phyloP scores from a whole-genome alignment of 2,888 invertebrate genomes.

The Xanthia icteritia region DNA sequence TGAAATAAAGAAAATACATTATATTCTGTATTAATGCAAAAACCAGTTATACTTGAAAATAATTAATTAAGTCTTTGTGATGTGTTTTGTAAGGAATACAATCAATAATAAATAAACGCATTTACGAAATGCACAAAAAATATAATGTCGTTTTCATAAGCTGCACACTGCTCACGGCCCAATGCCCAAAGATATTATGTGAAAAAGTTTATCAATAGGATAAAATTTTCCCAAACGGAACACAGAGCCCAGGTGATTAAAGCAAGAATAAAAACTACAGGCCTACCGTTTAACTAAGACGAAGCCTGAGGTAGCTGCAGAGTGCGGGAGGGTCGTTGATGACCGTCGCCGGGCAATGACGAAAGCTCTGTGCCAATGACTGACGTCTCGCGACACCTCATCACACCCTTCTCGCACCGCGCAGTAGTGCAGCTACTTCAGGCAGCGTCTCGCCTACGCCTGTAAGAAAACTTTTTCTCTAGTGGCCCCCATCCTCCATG shows the following conservation, averaged over 20 bases:
- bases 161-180: too few species aligned
- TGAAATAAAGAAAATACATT: conserved; percentile 28
- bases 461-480: background rate
- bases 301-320: background rate
- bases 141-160: conserved; percentile 28
- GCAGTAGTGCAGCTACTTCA: too few species aligned
- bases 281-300: background rate
- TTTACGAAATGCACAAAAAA: conserved; percentile 63
- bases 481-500: background rate
- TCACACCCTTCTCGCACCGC: background rate
- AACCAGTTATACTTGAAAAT: conserved; percentile 38
- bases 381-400: background rate
- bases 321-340: background rate
- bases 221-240: background rate
- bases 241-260: background rate
- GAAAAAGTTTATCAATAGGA: background rate
- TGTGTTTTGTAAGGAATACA: conserved; percentile 67
- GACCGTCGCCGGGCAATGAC: background rate
- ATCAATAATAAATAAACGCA: conserved; percentile 62
- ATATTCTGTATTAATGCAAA: conserved; percentile 18
- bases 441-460: too few species aligned
- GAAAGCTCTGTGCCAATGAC: background rate
- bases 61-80: conserved; percentile 64
- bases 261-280: background rate
- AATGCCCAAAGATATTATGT: background rate